These are phyloP conservation scores for Gasterosteus nipponicus DNA, from an alignment of 2,113 vertebrate genomes.

Conservation along the genomic window DNA sequence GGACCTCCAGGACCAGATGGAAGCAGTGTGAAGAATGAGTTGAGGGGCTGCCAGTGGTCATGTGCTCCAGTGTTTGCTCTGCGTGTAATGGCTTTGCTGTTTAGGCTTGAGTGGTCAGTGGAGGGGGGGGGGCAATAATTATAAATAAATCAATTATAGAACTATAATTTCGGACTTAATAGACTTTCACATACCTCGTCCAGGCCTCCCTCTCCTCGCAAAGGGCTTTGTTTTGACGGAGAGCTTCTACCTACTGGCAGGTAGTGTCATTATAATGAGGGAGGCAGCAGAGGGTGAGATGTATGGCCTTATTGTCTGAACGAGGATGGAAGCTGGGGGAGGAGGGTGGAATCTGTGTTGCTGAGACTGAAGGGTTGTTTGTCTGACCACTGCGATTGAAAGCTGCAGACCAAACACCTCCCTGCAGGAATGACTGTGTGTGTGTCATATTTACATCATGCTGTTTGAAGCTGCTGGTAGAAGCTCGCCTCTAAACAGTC, in stretches of 20 bases:
- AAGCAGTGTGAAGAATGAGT: background rate
- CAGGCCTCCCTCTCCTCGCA: background rate
- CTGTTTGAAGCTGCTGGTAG: conserved; percentile 54
- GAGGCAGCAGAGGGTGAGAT: conserved; percentile 28
- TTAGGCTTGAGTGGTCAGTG: background rate
- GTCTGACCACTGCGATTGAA: conserved; percentile 31
- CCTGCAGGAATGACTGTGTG: conserved; percentile 27
- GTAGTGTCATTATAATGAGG: conserved; percentile 24
- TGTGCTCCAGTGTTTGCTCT: background rate
- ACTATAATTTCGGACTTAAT: conserved; percentile 1
- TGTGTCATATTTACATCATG: conserved; percentile 45
- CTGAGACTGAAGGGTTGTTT: conserved; percentile 50
- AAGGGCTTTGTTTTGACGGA: conserved; percentile 12
- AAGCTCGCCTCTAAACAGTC: conserved; percentile 56
- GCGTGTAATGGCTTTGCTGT: background rate
- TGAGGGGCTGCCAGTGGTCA: background rate
- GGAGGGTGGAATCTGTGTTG: conserved; percentile 18
- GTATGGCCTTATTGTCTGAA: conserved; percentile 43
- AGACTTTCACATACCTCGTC: background rate
- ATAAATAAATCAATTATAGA: background rate
- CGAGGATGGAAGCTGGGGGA: conserved; percentile 31
- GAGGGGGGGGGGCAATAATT: background rate
- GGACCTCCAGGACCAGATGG: background rate
- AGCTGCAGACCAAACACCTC: conserved; percentile 22
- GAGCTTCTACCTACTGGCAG: conserved; percentile 19